Evolutionary conservation across 92 coral and sea anemone species (phyloP).

Genomic region (Umimayanthus kanabou): DNA sequence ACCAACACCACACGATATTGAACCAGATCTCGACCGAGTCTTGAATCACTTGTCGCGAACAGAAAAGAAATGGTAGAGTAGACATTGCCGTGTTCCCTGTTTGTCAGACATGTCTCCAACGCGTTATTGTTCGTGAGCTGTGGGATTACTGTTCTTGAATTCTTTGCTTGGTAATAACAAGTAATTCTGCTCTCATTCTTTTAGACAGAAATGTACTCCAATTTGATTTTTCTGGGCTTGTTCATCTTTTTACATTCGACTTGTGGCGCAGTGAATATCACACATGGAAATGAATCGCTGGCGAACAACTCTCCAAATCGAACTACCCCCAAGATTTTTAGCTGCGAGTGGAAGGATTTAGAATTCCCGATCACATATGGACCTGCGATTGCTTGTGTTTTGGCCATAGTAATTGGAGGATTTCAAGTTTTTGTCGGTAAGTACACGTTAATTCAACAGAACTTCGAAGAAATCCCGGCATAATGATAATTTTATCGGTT

Average conservation of each 20-base stretch:
- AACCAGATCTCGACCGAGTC: background rate
- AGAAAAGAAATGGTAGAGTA: background rate
- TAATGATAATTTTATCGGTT: background rate
- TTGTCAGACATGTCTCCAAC: background rate
- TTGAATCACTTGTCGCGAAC: background rate
- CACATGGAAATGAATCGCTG: conserved; percentile 6
- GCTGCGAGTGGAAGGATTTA: conserved; percentile 81
- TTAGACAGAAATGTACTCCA: conserved; percentile 15
- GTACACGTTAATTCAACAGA: conserved; percentile 11
- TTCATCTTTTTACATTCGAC: background rate
- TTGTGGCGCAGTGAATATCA: background rate
- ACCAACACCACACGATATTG: background rate
- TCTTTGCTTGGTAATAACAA: background rate
- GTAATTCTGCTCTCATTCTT: conserved; percentile 8
- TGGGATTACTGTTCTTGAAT: background rate
- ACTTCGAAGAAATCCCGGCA: background rate
- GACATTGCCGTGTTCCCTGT: background rate
- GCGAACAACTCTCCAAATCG: conserved; percentile 8
- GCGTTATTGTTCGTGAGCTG: background rate
- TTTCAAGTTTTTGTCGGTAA: conserved; percentile 78
- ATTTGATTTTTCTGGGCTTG: background rate
- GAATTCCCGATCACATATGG: conserved; percentile 77
- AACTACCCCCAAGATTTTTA: conserved; percentile 42
- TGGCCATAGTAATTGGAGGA: conserved; percentile 77
- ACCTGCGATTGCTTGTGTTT: conserved; percentile 76